Conservation (phyloP, 2,113 vertebrate genomes). For the Hippocampus barbouri region DNA sequence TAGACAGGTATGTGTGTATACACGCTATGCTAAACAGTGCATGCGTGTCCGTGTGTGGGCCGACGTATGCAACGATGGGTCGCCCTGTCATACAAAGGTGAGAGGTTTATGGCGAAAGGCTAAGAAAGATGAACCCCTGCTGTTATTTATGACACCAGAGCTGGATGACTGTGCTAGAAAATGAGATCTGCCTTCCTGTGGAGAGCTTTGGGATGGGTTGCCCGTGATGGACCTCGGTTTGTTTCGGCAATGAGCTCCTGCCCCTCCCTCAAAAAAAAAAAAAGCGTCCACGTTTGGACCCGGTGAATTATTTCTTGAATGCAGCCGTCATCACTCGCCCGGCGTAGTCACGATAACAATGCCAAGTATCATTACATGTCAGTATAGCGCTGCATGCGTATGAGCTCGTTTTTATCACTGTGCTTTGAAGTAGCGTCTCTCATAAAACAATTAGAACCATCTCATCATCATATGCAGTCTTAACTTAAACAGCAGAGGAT, state of each 20-base stretch:
- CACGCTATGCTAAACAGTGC: not conserved
- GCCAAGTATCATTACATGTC: not conserved
- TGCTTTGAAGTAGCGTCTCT: not conserved
- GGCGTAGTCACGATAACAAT: not conserved
- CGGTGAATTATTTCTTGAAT: not conserved
- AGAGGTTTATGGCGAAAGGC: not conserved
- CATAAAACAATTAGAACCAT: not conserved
- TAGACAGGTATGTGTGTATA: not conserved
- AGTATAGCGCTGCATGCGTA: not conserved
- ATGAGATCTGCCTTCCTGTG: conserved; percentile 8
- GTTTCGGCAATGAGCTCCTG: not conserved
- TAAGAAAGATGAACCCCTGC: not conserved
- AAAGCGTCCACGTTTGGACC: not conserved
- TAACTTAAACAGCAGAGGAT: not conserved
- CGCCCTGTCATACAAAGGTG: conserved; percentile 1
- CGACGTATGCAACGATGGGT: not conserved
- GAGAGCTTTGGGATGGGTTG: conserved; percentile 2
- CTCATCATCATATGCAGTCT: not conserved
- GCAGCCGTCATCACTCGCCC: not conserved
- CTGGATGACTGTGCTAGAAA: conserved; percentile 8
- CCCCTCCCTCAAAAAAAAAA: not conserved
- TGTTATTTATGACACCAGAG: conserved; percentile 2
- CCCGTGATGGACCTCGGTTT: not conserved
- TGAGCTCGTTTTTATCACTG: not conserved
- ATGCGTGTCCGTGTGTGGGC: not conserved